Evolutionary conservation across 2,797 vertebrate species (phyloP), one percentile per base, ranked within the genome.

Genomic region (Apogon hyalosoma): DNA sequence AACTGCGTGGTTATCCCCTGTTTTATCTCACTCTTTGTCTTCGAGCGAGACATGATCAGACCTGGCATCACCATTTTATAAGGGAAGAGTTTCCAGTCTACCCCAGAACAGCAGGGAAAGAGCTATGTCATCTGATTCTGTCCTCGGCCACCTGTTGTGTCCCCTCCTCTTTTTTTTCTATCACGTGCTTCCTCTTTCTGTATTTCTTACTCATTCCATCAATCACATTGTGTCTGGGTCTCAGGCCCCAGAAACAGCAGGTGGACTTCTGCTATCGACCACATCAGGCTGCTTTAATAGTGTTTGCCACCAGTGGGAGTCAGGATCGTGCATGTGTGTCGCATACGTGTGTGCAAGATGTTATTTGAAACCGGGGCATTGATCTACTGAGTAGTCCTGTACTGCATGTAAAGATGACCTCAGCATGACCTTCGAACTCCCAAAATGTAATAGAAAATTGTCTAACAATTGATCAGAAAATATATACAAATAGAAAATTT

Each of bases 191-290:
- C 39, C 64, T 69, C 38, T 69, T 51, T 78, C 73, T 78, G 48
- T 70, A 73, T 80, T 77, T 81, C 54, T 41, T 68, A 43, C 65
- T 55, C 13, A 5, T 73, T 79, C 64, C 55, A 77, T 84, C 69
- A 58, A 83, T 83, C 64, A 75, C 62, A n/a, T 64, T 58, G 54
- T 52, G 65, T 80, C 71, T 79, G 53, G 46, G 81, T 87, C 82
- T 67, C 63, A 75, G 62, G 82, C 73, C 77, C 64, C 65, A 36
- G 50, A 60, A 86, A 80, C 85, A 87, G 85, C 85, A 81, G 83
- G 82, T 55, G 63, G 75, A 31, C 79, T 67, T 67, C 72, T 59
- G 48, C 70, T 76, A 88, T 87, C 47, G 73, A 87, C 67, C 67
- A 59, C 24, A 24, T 70, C 59, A 1, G 60, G 46, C 72, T 83